Percentiles rank a stretch among this genome's conserved stretches.
These are phyloP conservation scores for Coilia nasus DNA, from an alignment of 2,797 vertebrate species.

Conservation along the genomic window DNA sequence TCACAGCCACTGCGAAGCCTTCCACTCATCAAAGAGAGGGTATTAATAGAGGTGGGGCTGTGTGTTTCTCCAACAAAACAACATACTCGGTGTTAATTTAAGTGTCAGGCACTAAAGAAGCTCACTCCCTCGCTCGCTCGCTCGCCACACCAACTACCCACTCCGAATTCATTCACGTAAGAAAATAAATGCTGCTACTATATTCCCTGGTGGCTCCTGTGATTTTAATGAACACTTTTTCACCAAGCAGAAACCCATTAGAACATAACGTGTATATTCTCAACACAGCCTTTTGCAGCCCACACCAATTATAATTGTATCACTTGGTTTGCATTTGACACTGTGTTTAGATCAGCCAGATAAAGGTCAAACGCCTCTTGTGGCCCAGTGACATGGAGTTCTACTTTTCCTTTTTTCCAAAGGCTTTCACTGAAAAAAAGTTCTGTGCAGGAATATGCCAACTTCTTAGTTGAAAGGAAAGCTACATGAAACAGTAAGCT, in stretches of 20 bases:
- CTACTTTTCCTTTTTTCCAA: conserved; percentile 31
- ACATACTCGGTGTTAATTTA: conserved; percentile 50
- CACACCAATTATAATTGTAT: conserved; percentile 55
- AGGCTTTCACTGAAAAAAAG: neutral
- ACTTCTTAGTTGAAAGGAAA: conserved; percentile 56
- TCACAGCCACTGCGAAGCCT: conserved; percentile 68
- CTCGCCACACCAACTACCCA: neutral
- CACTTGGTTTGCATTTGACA: conserved; percentile 54
- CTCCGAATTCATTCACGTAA: conserved; percentile 5
- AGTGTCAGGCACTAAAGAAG: conserved; percentile 41
- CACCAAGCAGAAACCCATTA: conserved; percentile 47
- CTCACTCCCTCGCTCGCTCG: neutral
- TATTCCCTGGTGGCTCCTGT: conserved; percentile 22
- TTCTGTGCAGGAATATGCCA: conserved; percentile 49
- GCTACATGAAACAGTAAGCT: conserved; percentile 35
- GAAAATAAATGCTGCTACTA: conserved; percentile 34
- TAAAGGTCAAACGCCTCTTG: conserved; percentile 54
- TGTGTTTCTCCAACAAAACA: conserved; percentile 70
- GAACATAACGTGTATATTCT: conserved; percentile 52
- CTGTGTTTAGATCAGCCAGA: conserved; percentile 46
- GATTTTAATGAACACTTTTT: conserved; percentile 49
- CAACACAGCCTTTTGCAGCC: conserved; percentile 47
- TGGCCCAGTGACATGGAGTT: conserved; percentile 50
- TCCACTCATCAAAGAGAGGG: conserved; percentile 68
- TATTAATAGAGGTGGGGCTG: conserved; percentile 71